These are phyloP conservation scores for Morelia viridis DNA, from an alignment of 2,797 vertebrate species.

Conservation along the genomic window DNA sequence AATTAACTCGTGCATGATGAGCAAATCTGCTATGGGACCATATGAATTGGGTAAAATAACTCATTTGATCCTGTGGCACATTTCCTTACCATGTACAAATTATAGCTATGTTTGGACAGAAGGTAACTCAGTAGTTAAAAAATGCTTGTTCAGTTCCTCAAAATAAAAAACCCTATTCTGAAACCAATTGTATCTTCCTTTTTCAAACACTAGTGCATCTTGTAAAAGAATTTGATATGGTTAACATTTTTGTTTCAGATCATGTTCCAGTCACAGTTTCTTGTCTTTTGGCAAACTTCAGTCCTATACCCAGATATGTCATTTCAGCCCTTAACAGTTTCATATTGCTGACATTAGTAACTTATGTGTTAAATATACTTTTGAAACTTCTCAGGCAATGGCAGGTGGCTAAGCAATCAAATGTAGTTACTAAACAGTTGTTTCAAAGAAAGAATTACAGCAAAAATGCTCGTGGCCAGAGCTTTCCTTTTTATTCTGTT, in stretches of 20 bases:
- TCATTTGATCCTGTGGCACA: not conserved
- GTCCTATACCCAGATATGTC: not conserved
- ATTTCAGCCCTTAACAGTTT: slow-evolving; percentile 24
- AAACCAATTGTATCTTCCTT: not conserved
- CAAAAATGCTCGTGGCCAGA: not conserved
- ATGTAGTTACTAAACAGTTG: not conserved
- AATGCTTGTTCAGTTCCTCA: not conserved
- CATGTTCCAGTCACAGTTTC: not conserved
- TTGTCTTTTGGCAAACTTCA: not conserved
- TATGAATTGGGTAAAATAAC: not conserved
- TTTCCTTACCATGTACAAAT: not conserved
- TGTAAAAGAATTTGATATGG: not conserved
- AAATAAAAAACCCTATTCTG: not conserved
- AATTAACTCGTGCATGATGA: not conserved
- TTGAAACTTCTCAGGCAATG: slow-evolving; percentile 38
- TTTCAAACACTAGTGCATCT: not conserved
- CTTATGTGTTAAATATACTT: slow-evolving; percentile 60
- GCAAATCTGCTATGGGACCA: not conserved
- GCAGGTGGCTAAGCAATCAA: slow-evolving; percentile 50
- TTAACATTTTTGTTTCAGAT: not conserved
- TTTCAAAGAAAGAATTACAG: not conserved
- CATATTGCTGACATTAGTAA: slow-evolving; percentile 31
- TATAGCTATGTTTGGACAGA: not conserved
- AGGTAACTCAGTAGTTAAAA: not conserved
- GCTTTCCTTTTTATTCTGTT: not conserved